These are phyloP conservation scores for Enteromius treurensis DNA, from an alignment of 2,797 vertebrate genomes.

Conservation along the genomic window DNA sequence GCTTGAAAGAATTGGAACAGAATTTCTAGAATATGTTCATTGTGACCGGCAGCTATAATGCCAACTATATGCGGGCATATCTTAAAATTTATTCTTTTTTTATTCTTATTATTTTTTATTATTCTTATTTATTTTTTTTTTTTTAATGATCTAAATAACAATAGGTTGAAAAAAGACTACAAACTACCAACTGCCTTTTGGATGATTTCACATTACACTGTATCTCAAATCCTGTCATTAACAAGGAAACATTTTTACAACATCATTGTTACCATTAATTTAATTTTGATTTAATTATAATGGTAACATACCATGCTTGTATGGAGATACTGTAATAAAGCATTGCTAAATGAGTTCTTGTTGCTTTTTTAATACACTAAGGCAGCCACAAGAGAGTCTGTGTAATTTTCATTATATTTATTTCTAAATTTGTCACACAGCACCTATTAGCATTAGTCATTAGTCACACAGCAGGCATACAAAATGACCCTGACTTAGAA, in stretches of 20 bases:
- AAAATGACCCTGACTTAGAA: neutral
- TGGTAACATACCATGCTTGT: neutral
- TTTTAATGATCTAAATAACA: neutral
- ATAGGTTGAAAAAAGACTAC: neutral
- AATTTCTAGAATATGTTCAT: neutral
- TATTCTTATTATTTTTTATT: too few species aligned
- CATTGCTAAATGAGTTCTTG: neutral
- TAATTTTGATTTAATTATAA: neutral
- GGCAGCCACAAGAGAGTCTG: neutral
- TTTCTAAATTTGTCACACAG: constrained; percentile 24
- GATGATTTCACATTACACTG: neutral
- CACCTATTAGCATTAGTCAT: constrained; percentile 29
- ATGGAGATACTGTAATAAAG: neutral
- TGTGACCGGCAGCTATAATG: neutral
- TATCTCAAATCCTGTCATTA: neutral
- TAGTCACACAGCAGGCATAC: constrained; percentile 21
- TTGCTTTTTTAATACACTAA: neutral
- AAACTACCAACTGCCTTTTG: neutral
- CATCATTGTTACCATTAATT: neutral
- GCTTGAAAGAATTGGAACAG: neutral
- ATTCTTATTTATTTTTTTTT: too few species aligned
- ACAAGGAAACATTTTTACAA: neutral
- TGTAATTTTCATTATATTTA: neutral
- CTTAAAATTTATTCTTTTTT: neutral
- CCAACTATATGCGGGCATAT: neutral